Evolutionary conservation across 1,140 invertebrate genomes (phyloP), one percentile per base, ranked within the genome.

Genomic region (Liolophura sinensis): DNA sequence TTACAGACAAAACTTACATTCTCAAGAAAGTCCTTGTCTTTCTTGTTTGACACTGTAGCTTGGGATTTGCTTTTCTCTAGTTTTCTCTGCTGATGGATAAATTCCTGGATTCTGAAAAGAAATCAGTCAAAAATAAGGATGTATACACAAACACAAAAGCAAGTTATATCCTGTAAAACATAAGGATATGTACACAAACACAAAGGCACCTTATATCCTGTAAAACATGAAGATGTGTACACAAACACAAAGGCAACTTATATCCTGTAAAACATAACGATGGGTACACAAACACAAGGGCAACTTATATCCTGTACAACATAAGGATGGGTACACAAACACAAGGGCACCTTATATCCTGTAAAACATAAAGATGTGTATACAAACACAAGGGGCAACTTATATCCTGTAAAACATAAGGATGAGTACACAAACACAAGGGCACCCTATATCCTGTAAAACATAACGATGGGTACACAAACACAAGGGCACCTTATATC

Each of bases 11-110:
- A 5, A 40, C 9, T 40, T 40, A 40, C 31, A 40, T 40, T 40
- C 3, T 40, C 31, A 3, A 40, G 3, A 40, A 40, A 40, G 31
- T 40, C 31, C 9, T 40, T 40, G 3, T 40, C 31, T 9, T 40
- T 40, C 31, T 40, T 40, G 31, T 9, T 40, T 3, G 31, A 40
- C 31, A 40, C 31, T 40, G 31, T 40, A 40, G 31, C 31, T 40
- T 40, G 31, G 9, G 31, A 40, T 40, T 40, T 40, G 31, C 31
- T 40, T 40, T 40, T 40, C 31, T 40, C 31, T 40, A 40, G 31
- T 40, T 89, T 88, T 71, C 86, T 88, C 70, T 88, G 88, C 60
- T 86, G 86, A 31, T 77, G 60, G 24, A 68, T 62, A 46, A 85
- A 78, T 57, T 86, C 85, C 67, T 84, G 78, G 15, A 92, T 83